Evolutionary conservation across 35 echinoderm and acorn worm genomes (phyloP).

Genomic region (Apostichopus parvimensis): DNA sequence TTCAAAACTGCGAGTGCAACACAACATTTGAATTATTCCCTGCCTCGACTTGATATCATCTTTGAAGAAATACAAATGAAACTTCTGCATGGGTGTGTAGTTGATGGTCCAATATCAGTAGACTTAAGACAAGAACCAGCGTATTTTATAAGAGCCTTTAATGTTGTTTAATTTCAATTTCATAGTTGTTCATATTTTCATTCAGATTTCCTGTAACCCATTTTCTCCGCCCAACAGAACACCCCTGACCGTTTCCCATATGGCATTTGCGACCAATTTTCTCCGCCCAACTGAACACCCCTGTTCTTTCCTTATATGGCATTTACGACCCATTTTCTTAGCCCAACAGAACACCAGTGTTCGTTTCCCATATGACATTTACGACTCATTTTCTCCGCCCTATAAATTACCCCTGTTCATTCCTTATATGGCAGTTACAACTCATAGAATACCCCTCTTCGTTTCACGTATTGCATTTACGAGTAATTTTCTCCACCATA

Average conservation of each 20-base stretch:
- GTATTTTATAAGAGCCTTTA: too few species aligned
- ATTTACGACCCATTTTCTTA: constrained; percentile 41
- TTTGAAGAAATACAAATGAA: too few species aligned
- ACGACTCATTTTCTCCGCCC: constrained; percentile 35
- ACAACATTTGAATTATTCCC: too few species aligned
- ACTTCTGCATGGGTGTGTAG: too few species aligned
- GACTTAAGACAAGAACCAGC: too few species aligned
- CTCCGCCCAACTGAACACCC: constrained; percentile 74
- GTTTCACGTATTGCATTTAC: constrained; percentile 81
- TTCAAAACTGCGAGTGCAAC: too few species aligned
- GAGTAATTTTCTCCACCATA: constrained; percentile 46
- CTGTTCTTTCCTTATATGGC: constrained; percentile 80
- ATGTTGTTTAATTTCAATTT: too few species aligned
- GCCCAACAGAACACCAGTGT: constrained; percentile 78
- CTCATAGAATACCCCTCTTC: constrained; percentile 73
- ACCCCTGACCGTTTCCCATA: constrained; percentile 75
- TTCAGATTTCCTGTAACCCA: too few species aligned
- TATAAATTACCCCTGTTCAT: constrained; percentile 71
- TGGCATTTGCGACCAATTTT: constrained; percentile 75
- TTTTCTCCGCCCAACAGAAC: constrained; percentile 58
- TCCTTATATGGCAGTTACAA: constrained; percentile 85
- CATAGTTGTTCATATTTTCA: too few species aligned
- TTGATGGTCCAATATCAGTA: too few species aligned
- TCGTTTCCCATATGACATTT: constrained; percentile 81
- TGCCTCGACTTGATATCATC: too few species aligned